These are phyloP conservation scores for Polyodon spathula DNA, from an alignment of 2,113 vertebrate genomes.

Conservation along the genomic window DNA sequence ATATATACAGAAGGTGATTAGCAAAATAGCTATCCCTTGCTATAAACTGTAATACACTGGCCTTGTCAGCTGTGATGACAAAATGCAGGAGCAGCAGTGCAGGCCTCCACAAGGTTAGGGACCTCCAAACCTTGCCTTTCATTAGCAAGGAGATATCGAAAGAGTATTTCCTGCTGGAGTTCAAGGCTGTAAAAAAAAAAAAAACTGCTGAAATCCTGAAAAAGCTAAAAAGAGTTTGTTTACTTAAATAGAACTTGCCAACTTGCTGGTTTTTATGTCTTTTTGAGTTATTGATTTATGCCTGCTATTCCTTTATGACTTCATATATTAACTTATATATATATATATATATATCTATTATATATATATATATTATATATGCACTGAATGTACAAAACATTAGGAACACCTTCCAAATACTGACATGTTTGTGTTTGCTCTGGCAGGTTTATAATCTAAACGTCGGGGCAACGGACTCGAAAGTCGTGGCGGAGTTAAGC, in stretches of 20 bases:
- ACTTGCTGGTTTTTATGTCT: not conserved
- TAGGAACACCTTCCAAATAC: too few relatives aligned
- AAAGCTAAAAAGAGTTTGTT: not conserved
- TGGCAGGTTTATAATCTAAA: too few relatives aligned
- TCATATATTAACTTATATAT: too few relatives aligned
- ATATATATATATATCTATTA: too few relatives aligned
- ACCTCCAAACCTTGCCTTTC: slow-evolving; percentile 5
- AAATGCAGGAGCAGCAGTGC: not conserved
- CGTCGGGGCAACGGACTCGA: too few relatives aligned
- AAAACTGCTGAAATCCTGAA: slow-evolving; percentile 2
- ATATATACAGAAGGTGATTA: not conserved
- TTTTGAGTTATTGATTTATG: too few relatives aligned
- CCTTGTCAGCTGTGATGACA: not conserved
- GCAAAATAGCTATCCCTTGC: not conserved
- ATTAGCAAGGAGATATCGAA: slow-evolving; percentile 13
- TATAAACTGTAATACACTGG: not conserved
- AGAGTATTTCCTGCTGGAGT: slow-evolving; percentile 3
- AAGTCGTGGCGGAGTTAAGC: too few relatives aligned
- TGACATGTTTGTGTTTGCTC: too few relatives aligned
- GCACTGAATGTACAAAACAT: too few relatives aligned
- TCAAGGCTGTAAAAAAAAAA: slow-evolving; percentile 4
- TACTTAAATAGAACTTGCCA: not conserved
- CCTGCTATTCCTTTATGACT: too few relatives aligned
- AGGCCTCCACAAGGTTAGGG: slow-evolving; percentile 1
- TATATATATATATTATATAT: too few relatives aligned